Evolutionary conservation across 2,888 invertebrate species (phyloP).

Genomic region (Geophilus truncorum): DNA sequence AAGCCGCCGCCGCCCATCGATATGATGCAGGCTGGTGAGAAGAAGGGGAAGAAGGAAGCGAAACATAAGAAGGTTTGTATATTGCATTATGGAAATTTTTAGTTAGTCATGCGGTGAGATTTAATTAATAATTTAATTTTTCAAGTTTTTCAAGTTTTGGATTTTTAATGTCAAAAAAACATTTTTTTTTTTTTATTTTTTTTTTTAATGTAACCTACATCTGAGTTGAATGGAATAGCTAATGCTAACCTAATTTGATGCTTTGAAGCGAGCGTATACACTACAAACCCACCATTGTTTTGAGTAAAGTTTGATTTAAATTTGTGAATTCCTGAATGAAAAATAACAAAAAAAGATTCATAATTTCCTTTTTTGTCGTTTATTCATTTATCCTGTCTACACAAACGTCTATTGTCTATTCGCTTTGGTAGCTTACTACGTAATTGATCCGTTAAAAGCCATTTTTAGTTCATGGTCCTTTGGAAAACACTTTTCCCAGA

Average conservation of each 20-base stretch:
- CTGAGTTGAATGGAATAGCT: not conserved
- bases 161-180: too few relatives aligned
- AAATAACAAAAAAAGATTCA: not conserved
- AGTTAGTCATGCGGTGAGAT: not conserved
- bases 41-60: not conserved
- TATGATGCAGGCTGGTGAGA: not conserved
- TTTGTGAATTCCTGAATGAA: not conserved
- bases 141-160: too few relatives aligned
- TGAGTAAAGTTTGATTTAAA: too few relatives aligned
- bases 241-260: not conserved
- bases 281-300: not conserved
- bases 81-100: too few relatives aligned
- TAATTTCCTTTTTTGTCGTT: not conserved
- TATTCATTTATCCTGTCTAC: not conserved
- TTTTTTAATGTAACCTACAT: too few relatives aligned
- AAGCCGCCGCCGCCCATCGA: slow-evolving; percentile 65
- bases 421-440: not conserved
- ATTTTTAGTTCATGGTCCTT: slow-evolving; percentile 25
- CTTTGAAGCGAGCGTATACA: too few relatives aligned
- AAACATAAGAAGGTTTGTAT: not conserved
- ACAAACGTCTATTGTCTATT: not conserved
- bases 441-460: slow-evolving; percentile 16
- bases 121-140: not conserved
- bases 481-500: not conserved
- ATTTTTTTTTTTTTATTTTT: too few relatives aligned